Evolutionary conservation across 2,113 vertebrate species (phyloP).

Genomic region (Mohoua ochrocephala): DNA sequence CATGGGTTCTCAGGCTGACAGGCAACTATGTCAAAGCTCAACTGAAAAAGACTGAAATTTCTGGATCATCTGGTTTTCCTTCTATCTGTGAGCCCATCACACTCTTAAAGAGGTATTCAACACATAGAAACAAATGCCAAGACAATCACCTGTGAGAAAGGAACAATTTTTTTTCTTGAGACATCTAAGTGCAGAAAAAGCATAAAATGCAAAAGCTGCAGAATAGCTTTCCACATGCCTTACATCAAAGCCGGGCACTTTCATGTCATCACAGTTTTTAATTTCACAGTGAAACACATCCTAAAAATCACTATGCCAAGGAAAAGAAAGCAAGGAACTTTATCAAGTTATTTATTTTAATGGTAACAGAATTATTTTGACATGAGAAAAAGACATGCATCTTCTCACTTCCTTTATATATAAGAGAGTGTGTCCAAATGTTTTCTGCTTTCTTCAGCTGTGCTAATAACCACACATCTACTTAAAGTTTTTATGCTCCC

Average conservation of each 20-base stretch:
- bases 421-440: neutral
- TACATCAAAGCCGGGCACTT: neutral
- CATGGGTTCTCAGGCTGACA: neutral
- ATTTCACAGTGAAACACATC: neutral
- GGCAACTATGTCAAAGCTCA: neutral
- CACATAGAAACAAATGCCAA: neutral
- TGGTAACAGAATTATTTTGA: neutral
- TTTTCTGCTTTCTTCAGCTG: neutral
- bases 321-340: neutral
- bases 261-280: neutral
- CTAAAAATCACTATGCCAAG: neutral
- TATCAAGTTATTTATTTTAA: neutral
- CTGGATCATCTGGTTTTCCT: neutral
- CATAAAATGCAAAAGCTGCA: neutral
- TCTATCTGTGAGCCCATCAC: neutral
- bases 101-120: neutral
- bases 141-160: neutral
- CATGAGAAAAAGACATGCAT: neutral
- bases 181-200: neutral
- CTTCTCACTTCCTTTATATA: neutral
- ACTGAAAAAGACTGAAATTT: neutral
- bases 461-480: neutral
- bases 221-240: neutral
- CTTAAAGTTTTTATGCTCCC: neutral
- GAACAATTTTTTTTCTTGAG: neutral